Evolutionary conservation across 1,140 invertebrate species (phyloP).

Genomic region (Camponotus pennsylvanicus): DNA sequence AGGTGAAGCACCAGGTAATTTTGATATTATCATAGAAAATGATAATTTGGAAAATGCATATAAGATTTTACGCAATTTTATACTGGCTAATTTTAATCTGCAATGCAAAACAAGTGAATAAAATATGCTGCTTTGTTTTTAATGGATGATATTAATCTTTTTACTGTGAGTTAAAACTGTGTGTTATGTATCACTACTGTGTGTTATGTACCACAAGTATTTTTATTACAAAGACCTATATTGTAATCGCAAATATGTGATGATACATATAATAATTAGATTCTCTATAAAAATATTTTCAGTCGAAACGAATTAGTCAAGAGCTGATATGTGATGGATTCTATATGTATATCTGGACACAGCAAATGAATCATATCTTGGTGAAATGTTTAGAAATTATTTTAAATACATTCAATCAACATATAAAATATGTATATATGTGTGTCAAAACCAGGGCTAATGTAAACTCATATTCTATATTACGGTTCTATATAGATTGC

Average conservation of each 20-base stretch:
- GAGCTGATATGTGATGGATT: not conserved
- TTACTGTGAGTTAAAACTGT: not conserved
- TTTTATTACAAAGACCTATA: not conserved
- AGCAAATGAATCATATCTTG: not conserved
- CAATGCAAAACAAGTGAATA: conserved; percentile 37
- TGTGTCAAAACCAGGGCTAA: not conserved
- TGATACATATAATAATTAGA: too few relatives aligned
- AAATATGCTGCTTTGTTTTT: not conserved
- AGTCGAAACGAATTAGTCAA: conserved; percentile 19
- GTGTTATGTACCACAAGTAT: not conserved
- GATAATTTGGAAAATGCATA: conserved; percentile 97
- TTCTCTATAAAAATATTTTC: conserved; percentile 13
- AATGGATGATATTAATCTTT: not conserved
- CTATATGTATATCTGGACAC: not conserved
- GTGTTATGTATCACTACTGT: too few relatives aligned
- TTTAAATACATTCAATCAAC: not conserved
- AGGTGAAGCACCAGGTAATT: conserved; percentile 93
- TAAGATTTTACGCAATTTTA: conserved; percentile 89
- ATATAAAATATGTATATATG: not conserved
- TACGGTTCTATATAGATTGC: not conserved
- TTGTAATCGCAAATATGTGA: not conserved
- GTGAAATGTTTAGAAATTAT: not conserved
- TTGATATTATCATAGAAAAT: conserved; percentile 97
- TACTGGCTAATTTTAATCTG: conserved; percentile 44
- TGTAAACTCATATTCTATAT: not conserved